Conservation (phyloP, 2,797 vertebrate genomes). For the Phoebastria nigripes region DNA sequence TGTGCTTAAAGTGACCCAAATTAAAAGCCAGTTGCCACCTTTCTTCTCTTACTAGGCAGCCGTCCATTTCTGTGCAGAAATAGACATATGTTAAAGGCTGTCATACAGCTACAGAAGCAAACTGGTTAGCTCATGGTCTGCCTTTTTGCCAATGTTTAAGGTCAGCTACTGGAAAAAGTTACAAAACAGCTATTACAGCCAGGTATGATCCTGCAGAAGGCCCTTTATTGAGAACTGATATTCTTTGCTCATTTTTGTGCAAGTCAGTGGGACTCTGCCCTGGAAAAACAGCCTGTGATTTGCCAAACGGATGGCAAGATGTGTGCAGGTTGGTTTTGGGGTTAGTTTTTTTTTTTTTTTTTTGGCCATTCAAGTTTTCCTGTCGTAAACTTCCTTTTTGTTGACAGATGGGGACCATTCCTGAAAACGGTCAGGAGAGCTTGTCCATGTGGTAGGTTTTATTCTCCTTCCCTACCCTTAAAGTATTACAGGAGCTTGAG, state of each 20-base stretch:
- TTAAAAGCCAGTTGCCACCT: background rate
- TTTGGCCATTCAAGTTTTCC: background rate
- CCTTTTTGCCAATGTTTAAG: conserved; percentile 18
- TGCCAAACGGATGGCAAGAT: background rate
- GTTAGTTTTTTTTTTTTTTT: background rate
- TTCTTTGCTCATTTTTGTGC: background rate
- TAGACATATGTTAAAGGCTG: background rate
- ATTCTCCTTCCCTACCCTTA: background rate
- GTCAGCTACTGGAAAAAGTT: conserved; percentile 48
- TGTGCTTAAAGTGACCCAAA: conserved; percentile 14
- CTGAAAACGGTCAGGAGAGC: background rate
- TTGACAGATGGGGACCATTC: background rate
- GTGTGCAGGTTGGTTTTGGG: accelerated
- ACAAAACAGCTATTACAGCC: background rate
- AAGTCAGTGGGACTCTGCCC: background rate
- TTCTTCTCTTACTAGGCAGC: background rate
- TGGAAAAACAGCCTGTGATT: background rate
- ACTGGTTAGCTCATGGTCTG: background rate
- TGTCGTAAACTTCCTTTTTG: background rate
- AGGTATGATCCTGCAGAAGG: background rate
- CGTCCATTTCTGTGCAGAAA: background rate
- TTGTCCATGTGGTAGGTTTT: background rate
- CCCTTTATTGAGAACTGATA: background rate
- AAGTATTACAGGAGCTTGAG: background rate
- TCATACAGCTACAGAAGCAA: background rate